These are phyloP conservation scores for Perizoma affinitatum DNA, from an alignment of 2,888 invertebrate genomes.

Conservation along the genomic window DNA sequence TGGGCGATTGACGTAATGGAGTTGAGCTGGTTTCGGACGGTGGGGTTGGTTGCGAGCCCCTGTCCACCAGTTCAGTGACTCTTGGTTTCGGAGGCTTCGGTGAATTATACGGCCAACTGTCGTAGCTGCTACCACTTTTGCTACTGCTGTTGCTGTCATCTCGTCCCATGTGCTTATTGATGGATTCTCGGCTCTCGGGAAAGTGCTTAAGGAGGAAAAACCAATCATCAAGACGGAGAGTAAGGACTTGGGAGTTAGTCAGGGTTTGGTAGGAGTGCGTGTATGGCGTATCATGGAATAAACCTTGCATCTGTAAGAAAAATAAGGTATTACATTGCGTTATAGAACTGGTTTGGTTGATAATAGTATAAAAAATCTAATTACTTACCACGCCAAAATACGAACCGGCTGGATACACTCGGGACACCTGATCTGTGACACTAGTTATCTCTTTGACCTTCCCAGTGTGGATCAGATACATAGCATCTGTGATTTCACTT, in stretches of 20 bases:
- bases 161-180: constrained; percentile 47
- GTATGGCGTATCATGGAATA: constrained; percentile 55
- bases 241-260: constrained; percentile 62
- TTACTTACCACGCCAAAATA: constrained; percentile 62
- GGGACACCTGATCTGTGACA: constrained; percentile 28
- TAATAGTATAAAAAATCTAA: neutral
- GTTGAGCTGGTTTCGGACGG: neutral
- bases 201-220: constrained; percentile 63
- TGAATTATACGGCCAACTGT: constrained; percentile 12
- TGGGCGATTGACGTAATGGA: neutral
- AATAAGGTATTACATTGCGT: neutral
- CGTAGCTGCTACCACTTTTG: neutral
- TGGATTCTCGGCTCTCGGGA: constrained; percentile 53
- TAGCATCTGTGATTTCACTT: constrained; percentile 64
- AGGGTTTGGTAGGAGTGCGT: constrained; percentile 59
- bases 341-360: neutral
- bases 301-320: constrained; percentile 59
- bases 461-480: constrained; percentile 71
- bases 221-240: constrained; percentile 62
- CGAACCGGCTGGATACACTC: constrained; percentile 51
- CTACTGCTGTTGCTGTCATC: constrained; percentile 6
- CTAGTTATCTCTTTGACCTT: constrained; percentile 53
- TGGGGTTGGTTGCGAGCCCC: constrained; percentile 15
- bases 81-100: constrained; percentile 11
- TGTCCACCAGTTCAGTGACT: constrained; percentile 26